Evolutionary conservation across 2,113 vertebrate species (phyloP).

Genomic region (Sprattus sprattus): DNA sequence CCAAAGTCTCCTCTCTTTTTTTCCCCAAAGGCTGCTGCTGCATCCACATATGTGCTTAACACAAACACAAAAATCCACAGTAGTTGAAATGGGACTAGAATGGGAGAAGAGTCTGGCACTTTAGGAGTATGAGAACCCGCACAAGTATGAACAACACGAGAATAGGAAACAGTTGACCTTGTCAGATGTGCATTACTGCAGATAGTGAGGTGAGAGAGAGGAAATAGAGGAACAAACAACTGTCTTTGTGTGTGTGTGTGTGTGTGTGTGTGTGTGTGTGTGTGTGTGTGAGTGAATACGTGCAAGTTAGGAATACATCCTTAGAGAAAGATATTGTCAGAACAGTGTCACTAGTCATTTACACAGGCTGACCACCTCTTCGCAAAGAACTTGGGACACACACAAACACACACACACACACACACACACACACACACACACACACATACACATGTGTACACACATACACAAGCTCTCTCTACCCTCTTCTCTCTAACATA

Average conservation of each 20-base stretch:
- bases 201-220: neutral
- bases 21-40: neutral
- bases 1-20: neutral
- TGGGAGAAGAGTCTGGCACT: too few species aligned
- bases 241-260: neutral
- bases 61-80: neutral
- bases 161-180: neutral
- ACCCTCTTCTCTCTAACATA: neutral
- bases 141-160: neutral
- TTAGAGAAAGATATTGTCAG: neutral
- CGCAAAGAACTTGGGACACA: neutral
- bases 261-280: neutral
- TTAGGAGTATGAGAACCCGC: too few species aligned
- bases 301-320: neutral
- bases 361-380: neutral
- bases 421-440: neutral
- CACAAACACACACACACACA: neutral
- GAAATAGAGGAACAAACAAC: neutral
- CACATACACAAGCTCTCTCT: neutral
- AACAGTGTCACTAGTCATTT: neutral
- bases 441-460: neutral
- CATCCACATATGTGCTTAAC: neutral
- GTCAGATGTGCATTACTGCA: neutral
- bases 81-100: too few species aligned
- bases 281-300: neutral